Conservation (phyloP, 2,797 vertebrate species). For the Aulostomus chinensis region DNA sequence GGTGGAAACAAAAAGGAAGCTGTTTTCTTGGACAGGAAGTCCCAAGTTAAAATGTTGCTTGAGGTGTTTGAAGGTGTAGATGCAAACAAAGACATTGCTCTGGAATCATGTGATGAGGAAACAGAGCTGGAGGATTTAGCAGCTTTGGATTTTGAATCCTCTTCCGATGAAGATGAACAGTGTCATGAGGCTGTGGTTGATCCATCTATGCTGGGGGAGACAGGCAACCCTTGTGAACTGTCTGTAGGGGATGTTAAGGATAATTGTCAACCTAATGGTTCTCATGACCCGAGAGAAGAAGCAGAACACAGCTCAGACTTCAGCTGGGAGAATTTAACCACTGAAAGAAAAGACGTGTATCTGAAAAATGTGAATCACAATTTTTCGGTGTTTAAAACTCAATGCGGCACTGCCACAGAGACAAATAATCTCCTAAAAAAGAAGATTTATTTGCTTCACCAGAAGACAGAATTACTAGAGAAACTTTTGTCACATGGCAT, state of each 20-base stretch:
- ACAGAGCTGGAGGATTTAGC: conserved; percentile 28
- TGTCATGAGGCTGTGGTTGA: conserved; percentile 46
- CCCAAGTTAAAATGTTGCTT: not conserved
- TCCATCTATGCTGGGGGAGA: conserved; percentile 8
- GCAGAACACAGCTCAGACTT: not conserved
- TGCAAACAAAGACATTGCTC: conserved; percentile 24
- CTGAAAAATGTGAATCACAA: conserved; percentile 11
- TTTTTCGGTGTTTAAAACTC: conserved; percentile 19
- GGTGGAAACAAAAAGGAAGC: conserved; percentile 22
- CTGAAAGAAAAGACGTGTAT: not conserved
- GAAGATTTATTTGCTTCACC: conserved; percentile 77
- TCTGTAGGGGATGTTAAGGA: conserved; percentile 16
- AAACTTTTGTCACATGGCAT: conserved; percentile 51
- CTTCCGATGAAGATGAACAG: conserved; percentile 11
- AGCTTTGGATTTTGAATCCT: not conserved
- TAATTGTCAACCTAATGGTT: conserved; percentile 5
- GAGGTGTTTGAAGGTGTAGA: conserved; percentile 10
- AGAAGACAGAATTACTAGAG: conserved; percentile 71
- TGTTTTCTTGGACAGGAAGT: not conserved
- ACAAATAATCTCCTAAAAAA: conserved; percentile 77
- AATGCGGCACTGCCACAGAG: conserved; percentile 38
- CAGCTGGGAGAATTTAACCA: conserved; percentile 7
- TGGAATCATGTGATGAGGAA: conserved; percentile 32
- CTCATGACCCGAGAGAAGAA: not conserved
- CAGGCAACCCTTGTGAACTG: conserved; percentile 13